Evolutionary conservation across 2,797 vertebrate genomes (phyloP).

Genomic region (Synaphobranchus kaupii): DNA sequence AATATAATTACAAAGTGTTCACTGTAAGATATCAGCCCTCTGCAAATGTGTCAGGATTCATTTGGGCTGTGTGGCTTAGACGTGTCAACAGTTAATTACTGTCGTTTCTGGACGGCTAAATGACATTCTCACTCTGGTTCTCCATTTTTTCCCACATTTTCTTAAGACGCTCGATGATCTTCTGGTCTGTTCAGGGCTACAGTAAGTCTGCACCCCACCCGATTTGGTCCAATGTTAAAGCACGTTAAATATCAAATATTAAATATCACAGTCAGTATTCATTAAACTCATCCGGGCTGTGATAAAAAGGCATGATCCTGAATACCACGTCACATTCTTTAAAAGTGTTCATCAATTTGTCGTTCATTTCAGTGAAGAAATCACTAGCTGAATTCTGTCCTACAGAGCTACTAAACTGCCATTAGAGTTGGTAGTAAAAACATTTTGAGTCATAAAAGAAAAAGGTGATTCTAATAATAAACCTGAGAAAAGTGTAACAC

Average conservation of each 20-base stretch:
- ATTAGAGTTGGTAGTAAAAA: slow-evolving; percentile 72
- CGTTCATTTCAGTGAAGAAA: slow-evolving; percentile 64
- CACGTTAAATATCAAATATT: slow-evolving; percentile 58
- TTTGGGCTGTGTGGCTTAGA: slow-evolving; percentile 99
- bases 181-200: slow-evolving; percentile 79
- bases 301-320: slow-evolving; percentile 83
- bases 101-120: slow-evolving; percentile 98
- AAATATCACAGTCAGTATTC: slow-evolving; percentile 80
- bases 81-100: slow-evolving; percentile 99
- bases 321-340: slow-evolving; percentile 76
- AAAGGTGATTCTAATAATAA: no score
- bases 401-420: slow-evolving; percentile 68
- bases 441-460: neutral
- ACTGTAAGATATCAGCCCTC: slow-evolving; percentile 99
- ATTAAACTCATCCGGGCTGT: slow-evolving; percentile 79
- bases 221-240: slow-evolving; percentile 82
- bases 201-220: slow-evolving; percentile 74
- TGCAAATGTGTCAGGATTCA: slow-evolving; percentile 99
- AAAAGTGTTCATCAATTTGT: slow-evolving; percentile 75
- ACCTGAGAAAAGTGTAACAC: no score
- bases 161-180: slow-evolving; percentile 80
- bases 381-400: slow-evolving; percentile 70
- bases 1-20: slow-evolving; percentile 99
- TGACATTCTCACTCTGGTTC: slow-evolving; percentile 97
- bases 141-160: slow-evolving; percentile 53